phyloP scores from a whole-genome alignment of 2,797 vertebrate species.

The Limnodromus scolopaceus region DNA sequence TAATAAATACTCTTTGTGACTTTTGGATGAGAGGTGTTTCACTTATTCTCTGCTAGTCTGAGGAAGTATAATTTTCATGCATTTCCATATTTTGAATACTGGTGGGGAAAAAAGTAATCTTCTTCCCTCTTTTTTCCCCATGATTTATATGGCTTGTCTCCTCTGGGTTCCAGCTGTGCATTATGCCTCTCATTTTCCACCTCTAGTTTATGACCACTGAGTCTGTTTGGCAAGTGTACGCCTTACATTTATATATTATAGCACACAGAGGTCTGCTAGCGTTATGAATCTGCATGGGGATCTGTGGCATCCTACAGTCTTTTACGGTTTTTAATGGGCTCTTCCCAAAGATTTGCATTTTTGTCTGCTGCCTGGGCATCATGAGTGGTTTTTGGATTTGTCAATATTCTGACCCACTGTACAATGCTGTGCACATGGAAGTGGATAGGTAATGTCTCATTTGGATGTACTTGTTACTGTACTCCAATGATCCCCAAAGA shows the following conservation, averaged over 20 bases:
- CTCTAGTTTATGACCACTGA: constrained; percentile 28
- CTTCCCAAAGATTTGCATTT: neutral
- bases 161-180: neutral
- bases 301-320: neutral
- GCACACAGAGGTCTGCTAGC: neutral
- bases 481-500: neutral
- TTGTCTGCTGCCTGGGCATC: neutral
- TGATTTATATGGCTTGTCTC: neutral
- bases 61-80: neutral
- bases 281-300: constrained; percentile 8
- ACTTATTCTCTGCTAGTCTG: neutral
- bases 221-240: neutral
- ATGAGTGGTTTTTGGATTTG: neutral
- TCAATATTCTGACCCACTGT: neutral
- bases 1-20: neutral
- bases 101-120: neutral
- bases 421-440: neutral
- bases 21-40: neutral
- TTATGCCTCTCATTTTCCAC: constrained; percentile 18
- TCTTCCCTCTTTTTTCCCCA: neutral
- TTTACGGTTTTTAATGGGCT: constrained; percentile 6
- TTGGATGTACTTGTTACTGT: neutral
- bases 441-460: neutral
- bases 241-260: neutral
- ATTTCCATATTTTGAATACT: neutral